Base-by-base conservation (phyloP, 2,797 vertebrate genomes). In the Chiroxiphia lanceolata region DNA sequence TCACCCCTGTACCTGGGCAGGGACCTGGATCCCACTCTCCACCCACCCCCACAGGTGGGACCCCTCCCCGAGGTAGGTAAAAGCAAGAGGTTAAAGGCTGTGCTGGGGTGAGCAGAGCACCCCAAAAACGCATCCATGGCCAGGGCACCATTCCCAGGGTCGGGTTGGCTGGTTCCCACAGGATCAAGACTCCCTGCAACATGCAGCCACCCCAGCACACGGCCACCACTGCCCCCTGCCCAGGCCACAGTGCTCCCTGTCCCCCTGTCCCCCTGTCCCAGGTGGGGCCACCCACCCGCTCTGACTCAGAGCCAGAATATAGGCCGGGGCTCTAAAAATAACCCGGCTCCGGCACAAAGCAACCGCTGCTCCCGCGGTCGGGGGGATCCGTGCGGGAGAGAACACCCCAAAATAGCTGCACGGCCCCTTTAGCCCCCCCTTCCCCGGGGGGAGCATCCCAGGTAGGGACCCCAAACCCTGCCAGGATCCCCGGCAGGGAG, bases 251-350 rank as follows among this genome's bases (percentile, higher is more conserved):
- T 1, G 1, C 69, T 61, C 64, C 45, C 72, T 2, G 48, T 50
- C 25, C 48, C 48, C 48, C 48, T 21, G 72, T 74, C 38, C 82
- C 87, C 88, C 22, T 31, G 36, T 34, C 91, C 87, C 87, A 57
- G 56, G 85, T 79, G 90, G 82, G 89, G 87, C 92, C 89, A 95
- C 94, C 95, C 90, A 91, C 93, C 87, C 54, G 87, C 93, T 89
- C 92, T 95, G 96, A 95, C 88, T 96, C 94, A 95, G 96, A 95
- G 82, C 85, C 82, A 91, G 94, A 96, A 96, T 95, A 44, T 93
- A 95, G 94, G 94, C 90, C 93, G 87, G 60, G 91, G 9, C 85
- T 91, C 96, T 93, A 95, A 85, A 95, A 96, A 95, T 95, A 95
- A 89, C 94, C 36, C 54, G 14, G 87, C 67, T 18, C 87, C 38